Evolutionary conservation across 2,113 vertebrate genomes (phyloP).

Genomic region (Nothobranchius kuhntae): DNA sequence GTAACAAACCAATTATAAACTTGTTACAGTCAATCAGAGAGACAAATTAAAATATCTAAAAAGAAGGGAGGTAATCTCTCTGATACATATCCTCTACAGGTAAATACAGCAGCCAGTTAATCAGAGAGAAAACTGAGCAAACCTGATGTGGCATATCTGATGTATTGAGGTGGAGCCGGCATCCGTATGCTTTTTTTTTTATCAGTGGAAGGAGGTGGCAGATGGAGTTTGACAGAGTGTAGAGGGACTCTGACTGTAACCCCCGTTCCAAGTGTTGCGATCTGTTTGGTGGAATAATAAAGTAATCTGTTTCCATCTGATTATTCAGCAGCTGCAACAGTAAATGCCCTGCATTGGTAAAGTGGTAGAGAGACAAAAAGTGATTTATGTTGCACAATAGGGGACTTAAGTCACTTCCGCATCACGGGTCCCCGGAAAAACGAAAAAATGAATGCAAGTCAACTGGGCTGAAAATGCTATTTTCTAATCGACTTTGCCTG

Average conservation of each 20-base stretch:
- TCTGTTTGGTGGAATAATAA: slow-evolving; percentile 58
- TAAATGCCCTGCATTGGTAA: slow-evolving; percentile 34
- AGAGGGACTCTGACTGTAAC: slow-evolving; percentile 35
- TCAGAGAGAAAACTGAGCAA: neutral
- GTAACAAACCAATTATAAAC: slow-evolving; percentile 17
- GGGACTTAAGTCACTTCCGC: too few relatives aligned
- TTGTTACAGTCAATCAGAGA: slow-evolving; percentile 20
- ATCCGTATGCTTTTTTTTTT: slow-evolving; percentile 39
- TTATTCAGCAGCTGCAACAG: slow-evolving; percentile 54
- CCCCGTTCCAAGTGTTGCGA: slow-evolving; percentile 29
- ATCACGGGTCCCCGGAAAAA: too few relatives aligned
- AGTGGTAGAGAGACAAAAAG: slow-evolving; percentile 6
- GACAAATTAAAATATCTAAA: slow-evolving; percentile 18
- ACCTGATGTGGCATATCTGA: slow-evolving; percentile 24
- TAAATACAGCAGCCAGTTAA: slow-evolving; percentile 1
- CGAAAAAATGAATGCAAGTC: too few relatives aligned
- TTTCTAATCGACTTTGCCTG: too few relatives aligned
- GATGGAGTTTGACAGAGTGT: slow-evolving; percentile 44
- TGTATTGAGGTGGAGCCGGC: neutral
- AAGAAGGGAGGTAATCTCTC: slow-evolving; percentile 10
- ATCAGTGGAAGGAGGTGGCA: slow-evolving; percentile 14
- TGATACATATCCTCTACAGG: slow-evolving; percentile 6
- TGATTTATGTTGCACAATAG: slow-evolving; percentile 52
- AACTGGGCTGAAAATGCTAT: too few relatives aligned
- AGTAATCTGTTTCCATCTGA: slow-evolving; percentile 37